A percentile compares a stretch with the other conserved stretches of the same genome.
Conservation (phyloP, 2,888 invertebrate genomes). For the Tipula vernalis region DNA sequence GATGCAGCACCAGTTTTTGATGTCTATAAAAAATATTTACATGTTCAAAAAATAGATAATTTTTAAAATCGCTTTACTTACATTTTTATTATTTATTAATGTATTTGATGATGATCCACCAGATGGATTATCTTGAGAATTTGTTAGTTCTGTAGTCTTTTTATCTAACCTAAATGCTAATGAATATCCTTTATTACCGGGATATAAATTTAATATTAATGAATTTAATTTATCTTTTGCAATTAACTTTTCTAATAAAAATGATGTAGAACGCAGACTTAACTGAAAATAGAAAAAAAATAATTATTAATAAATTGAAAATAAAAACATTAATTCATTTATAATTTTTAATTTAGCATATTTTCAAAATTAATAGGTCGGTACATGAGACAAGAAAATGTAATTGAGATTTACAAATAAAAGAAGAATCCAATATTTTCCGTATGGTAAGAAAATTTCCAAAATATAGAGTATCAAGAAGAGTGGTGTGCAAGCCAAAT, state of each 20-base stretch:
- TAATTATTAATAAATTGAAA: neutral
- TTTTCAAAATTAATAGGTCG: too few species aligned
- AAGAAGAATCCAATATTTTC: too few species aligned
- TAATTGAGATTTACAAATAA: too few species aligned
- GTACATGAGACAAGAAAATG: too few species aligned
- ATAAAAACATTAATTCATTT: neutral
- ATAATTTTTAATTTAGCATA: neutral
- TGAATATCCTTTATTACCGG: constrained; percentile 85
- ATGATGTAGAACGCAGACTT: constrained; percentile 41
- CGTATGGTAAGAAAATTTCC: too few species aligned
- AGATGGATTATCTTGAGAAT: neutral
- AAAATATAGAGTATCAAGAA: too few species aligned
- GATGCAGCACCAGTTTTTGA: constrained; percentile 7
- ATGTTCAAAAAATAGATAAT: neutral
- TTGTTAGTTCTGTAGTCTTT: neutral
- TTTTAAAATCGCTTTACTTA: neutral
- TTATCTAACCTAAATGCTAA: constrained; percentile 25
- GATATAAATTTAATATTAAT: constrained; percentile 80
- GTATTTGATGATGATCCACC: constrained; percentile 7
- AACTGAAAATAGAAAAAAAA: constrained; percentile 23
- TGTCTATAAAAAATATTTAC: neutral
- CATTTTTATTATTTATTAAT: constrained; percentile 6
- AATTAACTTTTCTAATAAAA: constrained; percentile 73
- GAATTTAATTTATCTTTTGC: constrained; percentile 77
- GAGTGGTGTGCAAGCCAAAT: too few species aligned